Evolutionary conservation across 2,113 vertebrate genomes (phyloP).

Genomic region (Leucopsar rothschildi): DNA sequence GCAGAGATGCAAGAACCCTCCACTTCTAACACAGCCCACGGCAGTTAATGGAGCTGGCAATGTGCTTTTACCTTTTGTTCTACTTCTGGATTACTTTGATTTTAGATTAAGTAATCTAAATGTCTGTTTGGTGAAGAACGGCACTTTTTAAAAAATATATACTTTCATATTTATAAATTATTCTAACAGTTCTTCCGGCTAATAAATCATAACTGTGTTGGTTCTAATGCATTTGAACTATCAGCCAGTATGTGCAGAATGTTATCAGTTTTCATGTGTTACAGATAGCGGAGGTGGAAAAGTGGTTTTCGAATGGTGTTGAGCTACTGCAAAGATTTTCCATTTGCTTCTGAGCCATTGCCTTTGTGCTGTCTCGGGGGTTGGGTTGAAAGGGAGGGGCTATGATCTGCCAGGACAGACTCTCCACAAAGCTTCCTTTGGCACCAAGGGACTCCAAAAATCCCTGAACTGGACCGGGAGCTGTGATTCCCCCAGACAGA

Average conservation of each 20-base stretch:
- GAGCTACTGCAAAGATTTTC: slow-evolving; percentile 32
- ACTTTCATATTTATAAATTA: neutral
- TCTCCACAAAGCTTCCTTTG: neutral
- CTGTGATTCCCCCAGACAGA: neutral
- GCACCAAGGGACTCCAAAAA: neutral
- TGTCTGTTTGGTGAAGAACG: neutral
- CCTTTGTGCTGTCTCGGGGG: neutral
- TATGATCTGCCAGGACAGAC: neutral
- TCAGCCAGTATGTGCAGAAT: slow-evolving; percentile 8
- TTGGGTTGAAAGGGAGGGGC: neutral
- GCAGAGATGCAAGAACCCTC: neutral
- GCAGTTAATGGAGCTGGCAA: neutral
- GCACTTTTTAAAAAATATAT: neutral
- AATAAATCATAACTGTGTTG: slow-evolving; percentile 16
- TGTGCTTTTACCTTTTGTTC: neutral
- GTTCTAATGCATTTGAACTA: neutral
- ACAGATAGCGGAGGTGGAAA: slow-evolving; percentile 24
- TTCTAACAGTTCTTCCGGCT: slow-evolving; percentile 11
- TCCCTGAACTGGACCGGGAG: neutral
- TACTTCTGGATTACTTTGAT: neutral
- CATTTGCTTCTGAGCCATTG: neutral
- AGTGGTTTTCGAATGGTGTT: neutral
- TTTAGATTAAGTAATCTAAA: slow-evolving; percentile 33
- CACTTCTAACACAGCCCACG: neutral
- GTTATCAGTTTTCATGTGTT: slow-evolving; percentile 17